phyloP scores from a whole-genome alignment of 2,113 vertebrate species.

The Chauna torquata region DNA sequence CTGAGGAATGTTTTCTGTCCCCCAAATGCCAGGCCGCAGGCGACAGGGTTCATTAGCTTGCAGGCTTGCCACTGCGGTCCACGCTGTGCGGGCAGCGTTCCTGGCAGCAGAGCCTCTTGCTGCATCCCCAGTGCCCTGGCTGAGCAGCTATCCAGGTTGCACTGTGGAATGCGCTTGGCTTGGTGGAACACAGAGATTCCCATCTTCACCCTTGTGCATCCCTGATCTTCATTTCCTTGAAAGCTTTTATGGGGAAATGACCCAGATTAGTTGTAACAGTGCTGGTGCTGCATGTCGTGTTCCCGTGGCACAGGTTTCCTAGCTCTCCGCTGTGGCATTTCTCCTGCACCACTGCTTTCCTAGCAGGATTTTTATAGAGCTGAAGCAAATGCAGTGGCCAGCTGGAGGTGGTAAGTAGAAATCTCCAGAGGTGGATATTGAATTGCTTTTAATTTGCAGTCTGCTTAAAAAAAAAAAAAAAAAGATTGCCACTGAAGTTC shows the following conservation, averaged over 20 bases:
- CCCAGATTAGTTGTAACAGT: background rate
- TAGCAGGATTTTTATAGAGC: background rate
- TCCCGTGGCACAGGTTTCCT: background rate
- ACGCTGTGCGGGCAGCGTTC: background rate
- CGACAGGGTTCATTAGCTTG: rapidly evolving
- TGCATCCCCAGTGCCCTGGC: rapidly evolving
- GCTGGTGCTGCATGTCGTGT: background rate
- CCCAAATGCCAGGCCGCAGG: rapidly evolving
- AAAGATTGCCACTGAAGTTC: background rate
- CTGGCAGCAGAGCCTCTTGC: background rate
- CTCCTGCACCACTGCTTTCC: background rate
- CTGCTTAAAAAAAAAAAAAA: background rate
- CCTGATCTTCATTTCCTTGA: background rate
- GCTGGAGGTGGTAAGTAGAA: background rate
- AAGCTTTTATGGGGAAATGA: background rate
- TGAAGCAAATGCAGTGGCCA: background rate
- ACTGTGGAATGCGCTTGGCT: background rate
- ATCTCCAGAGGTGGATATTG: background rate
- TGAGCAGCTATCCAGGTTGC: background rate
- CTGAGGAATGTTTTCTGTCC: background rate
- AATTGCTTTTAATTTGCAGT: background rate
- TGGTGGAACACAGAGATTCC: background rate
- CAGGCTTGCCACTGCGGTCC: background rate
- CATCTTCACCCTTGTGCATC: background rate
- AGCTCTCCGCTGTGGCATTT: background rate